Evolutionary conservation across 2,797 vertebrate species (phyloP).

Genomic region (Mormyrus hasselquistii): DNA sequence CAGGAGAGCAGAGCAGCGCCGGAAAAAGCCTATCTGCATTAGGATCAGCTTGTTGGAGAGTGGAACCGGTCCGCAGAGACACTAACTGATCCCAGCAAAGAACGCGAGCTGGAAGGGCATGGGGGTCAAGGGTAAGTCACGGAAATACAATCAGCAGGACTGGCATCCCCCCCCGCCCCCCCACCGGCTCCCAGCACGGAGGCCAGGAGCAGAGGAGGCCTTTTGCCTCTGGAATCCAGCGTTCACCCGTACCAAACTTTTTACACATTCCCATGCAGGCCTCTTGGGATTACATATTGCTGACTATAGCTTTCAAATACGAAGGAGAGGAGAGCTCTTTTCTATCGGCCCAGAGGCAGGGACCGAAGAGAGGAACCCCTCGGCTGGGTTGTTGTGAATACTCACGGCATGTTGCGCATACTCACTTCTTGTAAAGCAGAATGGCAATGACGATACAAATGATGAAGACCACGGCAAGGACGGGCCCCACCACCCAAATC

Average conservation of each 20-base stretch:
- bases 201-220: slow-evolving; percentile 20
- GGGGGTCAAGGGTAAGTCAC: slow-evolving; percentile 59
- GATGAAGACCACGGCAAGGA: slow-evolving; percentile 89
- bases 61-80: slow-evolving; percentile 23
- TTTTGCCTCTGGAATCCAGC: not conserved
- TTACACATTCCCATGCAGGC: not conserved
- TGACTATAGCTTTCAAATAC: not conserved
- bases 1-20: slow-evolving; percentile 29
- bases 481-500: slow-evolving; percentile 91
- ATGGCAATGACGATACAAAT: slow-evolving; percentile 95
- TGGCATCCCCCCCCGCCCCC: too few species aligned
- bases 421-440: slow-evolving; percentile 95
- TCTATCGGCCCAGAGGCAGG: not conserved
- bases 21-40: slow-evolving; percentile 59
- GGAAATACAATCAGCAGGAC: slow-evolving; percentile 7
- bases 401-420: not conserved
- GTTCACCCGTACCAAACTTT: not conserved
- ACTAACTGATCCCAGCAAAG: slow-evolving; percentile 24
- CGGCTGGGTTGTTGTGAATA: not conserved
- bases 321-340: not conserved
- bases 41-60: slow-evolving; percentile 34
- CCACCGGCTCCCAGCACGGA: too few species aligned
- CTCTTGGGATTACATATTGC: not conserved
- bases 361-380: not conserved
- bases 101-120: slow-evolving; percentile 41